Evolutionary conservation across 1,140 invertebrate genomes (phyloP).

Genomic region (Acarapis woodi): DNA sequence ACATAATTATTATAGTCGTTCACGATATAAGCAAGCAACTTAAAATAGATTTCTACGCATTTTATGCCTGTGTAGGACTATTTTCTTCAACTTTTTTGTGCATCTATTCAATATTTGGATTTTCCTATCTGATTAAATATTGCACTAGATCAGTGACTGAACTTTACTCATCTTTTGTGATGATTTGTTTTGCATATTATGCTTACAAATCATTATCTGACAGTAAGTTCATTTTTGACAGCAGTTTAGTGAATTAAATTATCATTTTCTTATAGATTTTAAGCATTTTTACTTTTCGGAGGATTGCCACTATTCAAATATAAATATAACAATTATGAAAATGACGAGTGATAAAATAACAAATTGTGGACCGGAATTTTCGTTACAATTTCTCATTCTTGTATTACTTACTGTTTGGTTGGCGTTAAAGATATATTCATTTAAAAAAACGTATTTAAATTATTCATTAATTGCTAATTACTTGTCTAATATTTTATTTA

Average conservation of each 20-base stretch:
- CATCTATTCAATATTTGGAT: constrained; percentile 21
- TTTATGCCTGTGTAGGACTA: constrained; percentile 23
- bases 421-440: constrained; percentile 26
- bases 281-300: neutral
- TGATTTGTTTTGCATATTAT: constrained; percentile 23
- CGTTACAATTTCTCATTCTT: constrained; percentile 27
- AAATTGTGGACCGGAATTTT: constrained; percentile 23
- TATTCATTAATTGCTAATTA: no score
- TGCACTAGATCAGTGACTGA: constrained; percentile 23
- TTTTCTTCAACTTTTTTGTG: constrained; percentile 23
- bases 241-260: constrained; percentile 4
- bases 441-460: constrained; percentile 24
- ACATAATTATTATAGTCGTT: constrained; percentile 15
- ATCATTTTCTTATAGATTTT: neutral
- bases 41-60: constrained; percentile 21
- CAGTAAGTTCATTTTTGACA: constrained; percentile 23
- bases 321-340: neutral
- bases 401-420: constrained; percentile 32
- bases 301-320: neutral
- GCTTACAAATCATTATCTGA: no score
- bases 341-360: neutral
- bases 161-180: constrained; percentile 24
- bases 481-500: no score
- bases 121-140: constrained; percentile 23
- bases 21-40: constrained; percentile 20